phyloP scores from a whole-genome alignment of 1,140 invertebrate species.

The Chlorops oryzae region DNA sequence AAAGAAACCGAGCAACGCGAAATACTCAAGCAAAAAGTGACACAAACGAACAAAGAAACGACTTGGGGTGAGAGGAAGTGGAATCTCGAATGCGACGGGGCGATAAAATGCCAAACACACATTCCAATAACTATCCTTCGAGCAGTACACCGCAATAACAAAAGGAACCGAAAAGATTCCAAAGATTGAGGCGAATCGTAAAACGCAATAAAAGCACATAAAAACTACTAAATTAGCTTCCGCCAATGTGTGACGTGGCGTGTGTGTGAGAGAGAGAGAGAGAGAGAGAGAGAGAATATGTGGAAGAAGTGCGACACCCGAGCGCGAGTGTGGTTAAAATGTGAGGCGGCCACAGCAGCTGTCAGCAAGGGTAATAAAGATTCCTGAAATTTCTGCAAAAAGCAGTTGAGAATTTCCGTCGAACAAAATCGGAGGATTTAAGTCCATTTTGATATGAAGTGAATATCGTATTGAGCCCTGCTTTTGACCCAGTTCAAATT shows the following conservation, averaged over 20 bases:
- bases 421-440: too few relatives aligned
- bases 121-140: neutral
- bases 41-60: neutral
- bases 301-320: neutral
- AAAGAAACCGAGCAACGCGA: conserved; percentile 1
- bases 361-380: conserved; percentile 16
- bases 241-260: neutral
- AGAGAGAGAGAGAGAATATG: too few relatives aligned
- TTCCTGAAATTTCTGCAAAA: conserved; percentile 15
- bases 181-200: too few relatives aligned
- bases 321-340: neutral
- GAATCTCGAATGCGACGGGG: conserved; percentile 1
- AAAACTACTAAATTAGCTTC: conserved; percentile 17
- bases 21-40: neutral
- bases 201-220: conserved; percentile 6
- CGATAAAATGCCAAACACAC: conserved; percentile 13
- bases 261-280: too few relatives aligned
- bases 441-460: too few relatives aligned
- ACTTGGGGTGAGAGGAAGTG: neutral
- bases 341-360: conserved; percentile 1
- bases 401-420: neutral
- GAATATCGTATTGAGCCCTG: too few relatives aligned
- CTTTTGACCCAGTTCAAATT: too few relatives aligned
- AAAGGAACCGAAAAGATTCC: too few relatives aligned
- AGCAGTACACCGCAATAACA: neutral